A percentile compares a stretch with the other conserved stretches of the same genome.
Evolutionary conservation across 2,888 invertebrate species (phyloP).

Genomic region (Leucophenga maculata): DNA sequence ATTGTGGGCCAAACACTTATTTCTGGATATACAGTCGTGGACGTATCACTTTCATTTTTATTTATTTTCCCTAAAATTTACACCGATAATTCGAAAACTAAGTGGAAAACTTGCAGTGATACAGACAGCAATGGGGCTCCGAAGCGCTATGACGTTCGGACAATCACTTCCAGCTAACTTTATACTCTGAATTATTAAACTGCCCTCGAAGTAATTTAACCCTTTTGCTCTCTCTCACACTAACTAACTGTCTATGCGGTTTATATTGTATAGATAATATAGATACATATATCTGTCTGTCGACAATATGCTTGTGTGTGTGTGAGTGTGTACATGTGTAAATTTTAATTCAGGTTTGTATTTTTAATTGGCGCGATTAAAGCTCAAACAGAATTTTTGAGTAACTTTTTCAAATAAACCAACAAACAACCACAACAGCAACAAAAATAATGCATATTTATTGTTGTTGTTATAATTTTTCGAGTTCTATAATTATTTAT

Average conservation of each 20-base stretch:
- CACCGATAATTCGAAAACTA: no score
- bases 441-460: background rate
- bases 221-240: background rate
- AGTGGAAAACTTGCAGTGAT: no score
- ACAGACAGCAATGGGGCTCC: no score
- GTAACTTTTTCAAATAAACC: slow-evolving; percentile 38
- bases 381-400: slow-evolving; percentile 58
- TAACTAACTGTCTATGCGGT: background rate
- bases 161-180: no score
- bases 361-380: slow-evolving; percentile 64
- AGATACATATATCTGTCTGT: background rate
- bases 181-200: no score
- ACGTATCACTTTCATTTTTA: no score
- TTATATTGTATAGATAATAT: background rate
- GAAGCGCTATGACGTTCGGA: no score
- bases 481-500: background rate
- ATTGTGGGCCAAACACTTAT: no score
- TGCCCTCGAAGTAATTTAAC: background rate
- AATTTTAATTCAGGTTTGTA: slow-evolving; percentile 61
- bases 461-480: background rate
- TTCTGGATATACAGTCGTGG: no score
- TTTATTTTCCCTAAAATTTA: no score
- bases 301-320: slow-evolving; percentile 26
- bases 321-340: slow-evolving; percentile 42
- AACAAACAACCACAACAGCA: slow-evolving; percentile 36